Base-by-base conservation (phyloP, 2,113 vertebrate species). In the Oryzias curvinotus region DNA sequence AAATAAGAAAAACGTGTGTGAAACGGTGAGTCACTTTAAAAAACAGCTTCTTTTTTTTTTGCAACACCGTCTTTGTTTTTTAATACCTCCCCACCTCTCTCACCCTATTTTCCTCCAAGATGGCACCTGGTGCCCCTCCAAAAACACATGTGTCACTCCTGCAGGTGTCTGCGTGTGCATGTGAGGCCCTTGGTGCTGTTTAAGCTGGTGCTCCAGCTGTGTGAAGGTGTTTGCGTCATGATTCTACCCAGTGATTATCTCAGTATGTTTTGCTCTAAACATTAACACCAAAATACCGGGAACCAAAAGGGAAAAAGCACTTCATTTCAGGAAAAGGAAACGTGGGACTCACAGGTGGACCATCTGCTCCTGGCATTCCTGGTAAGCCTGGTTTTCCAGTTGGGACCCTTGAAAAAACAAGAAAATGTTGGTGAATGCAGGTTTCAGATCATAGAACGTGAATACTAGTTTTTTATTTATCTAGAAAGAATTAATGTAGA, bases 311-410 rank as follows among this genome's bases (percentile, higher is more conserved):
- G 51, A 59, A 44, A 16, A 48, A 3, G 7, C 3, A 41, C 10
- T 23, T 52, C 7, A 16, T 21, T 10, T 21, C 25, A 54, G 36
- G 7, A n/a, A 18, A 25, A 43, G n/a, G 48, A 26, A 5, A 55
- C 14, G 26, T 36, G 16, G 23, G 0, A 94, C 96, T 96, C 78
- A 99, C 96, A 59, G 97, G 95, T 4, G 97, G 96, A 10, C 97
- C 97, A 0, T 99, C 97, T 2, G 95, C 94, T 46, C 97, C 96
- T 15, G 96, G 95, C 94, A 97, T 96, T 70, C 96, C 96, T 61
- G 97, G 94, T 55, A 98, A 93, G 2, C 97, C 97, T 1, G 97
- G 94, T 80, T 99, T 99, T 28, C 97, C 97, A 58, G 91, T 75
- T 0, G 96, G n/a, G 97, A 7, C 96, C 97, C 97, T 99, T 48